Conservation (phyloP, 2,888 invertebrate genomes). For the Panorpa germanica region DNA sequence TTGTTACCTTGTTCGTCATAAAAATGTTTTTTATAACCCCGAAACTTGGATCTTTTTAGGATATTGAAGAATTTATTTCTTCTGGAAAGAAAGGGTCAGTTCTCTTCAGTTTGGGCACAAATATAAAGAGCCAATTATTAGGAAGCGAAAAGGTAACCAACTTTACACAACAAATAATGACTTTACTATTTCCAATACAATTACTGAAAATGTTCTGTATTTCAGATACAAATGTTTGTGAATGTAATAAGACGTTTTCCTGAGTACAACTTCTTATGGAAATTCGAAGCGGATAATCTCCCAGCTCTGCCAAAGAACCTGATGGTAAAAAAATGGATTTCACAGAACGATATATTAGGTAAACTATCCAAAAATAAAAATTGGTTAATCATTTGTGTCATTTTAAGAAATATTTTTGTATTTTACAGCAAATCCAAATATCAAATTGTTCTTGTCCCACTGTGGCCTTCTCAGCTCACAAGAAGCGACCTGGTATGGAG, state of each 20-base stretch:
- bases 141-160: conserved; percentile 13
- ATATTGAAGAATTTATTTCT: conserved; percentile 16
- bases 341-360: conserved; percentile 31
- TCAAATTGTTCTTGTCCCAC: conserved; percentile 7
- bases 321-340: conserved; percentile 25
- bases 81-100: conserved; percentile 18
- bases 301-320: conserved; percentile 24
- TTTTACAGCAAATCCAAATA: conserved; percentile 8
- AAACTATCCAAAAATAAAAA: too few relatives aligned
- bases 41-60: conserved; percentile 9
- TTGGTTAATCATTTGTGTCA: too few relatives aligned
- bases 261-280: conserved; percentile 22
- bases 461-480: conserved; percentile 9
- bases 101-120: conserved; percentile 20
- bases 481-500: conserved; percentile 10
- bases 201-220: background rate
- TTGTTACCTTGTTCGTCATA: background rate
- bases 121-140: too few relatives aligned
- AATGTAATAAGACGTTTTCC: conserved; percentile 16
- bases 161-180: too few relatives aligned
- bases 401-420: too few relatives aligned
- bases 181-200: background rate
- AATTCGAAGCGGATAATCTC: conserved; percentile 16
- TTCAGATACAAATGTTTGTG: conserved; percentile 14
- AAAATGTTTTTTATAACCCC: too few relatives aligned